Evolutionary conservation across 2,888 invertebrate species (phyloP), one percentile per base, ranked within the genome.

Genomic region (Aethes cnicana): DNA sequence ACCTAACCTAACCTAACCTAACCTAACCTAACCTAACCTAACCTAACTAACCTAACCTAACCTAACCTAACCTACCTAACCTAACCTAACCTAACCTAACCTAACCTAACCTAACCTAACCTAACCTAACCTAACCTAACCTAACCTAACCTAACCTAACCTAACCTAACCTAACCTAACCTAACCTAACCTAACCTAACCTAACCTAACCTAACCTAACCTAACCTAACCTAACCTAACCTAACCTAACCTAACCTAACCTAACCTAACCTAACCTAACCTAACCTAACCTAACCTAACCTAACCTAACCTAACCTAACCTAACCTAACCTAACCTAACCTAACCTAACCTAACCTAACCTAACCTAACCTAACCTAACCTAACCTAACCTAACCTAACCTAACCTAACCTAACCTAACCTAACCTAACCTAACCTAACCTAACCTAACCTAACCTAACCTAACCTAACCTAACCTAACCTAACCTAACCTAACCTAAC

Each of bases 261-360:
- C 46, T 47, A 53, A 50, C 47, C 41, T 37, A 50, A 50, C 53
- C 46, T 41, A 53, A 41, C 47, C 39, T 44, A 52, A 52, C 54
- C 54, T 49, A 54, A 53, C 53, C 47, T 47, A 55, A 55, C 55
- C 55, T 55, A 50, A 55, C 55, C 54, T 52, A 50, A 55, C 43
- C 52, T 52, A 47, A 52, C 47, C 55, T 58, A 58, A 53, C 56
- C 55, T 56, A 58, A 58, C 58, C 57, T 55, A 57, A 57, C 55
- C 57, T 57, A 57, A 57, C 57, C 57, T 57, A 57, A 57, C 57
- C 57, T 55, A 57, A 57, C 57, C 55, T 55, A 57, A 57, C 57
- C 57, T 57, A 57, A 58, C 58, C 58, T 58, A 58, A 58, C 56
- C 56, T 56, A 54, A 54, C 54, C 54, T 49, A 58, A 59, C 53